Percentiles rank a stretch among this genome's conserved stretches.
phyloP scores from a whole-genome alignment of 2,888 invertebrate species.

The Clanis bilineata region DNA sequence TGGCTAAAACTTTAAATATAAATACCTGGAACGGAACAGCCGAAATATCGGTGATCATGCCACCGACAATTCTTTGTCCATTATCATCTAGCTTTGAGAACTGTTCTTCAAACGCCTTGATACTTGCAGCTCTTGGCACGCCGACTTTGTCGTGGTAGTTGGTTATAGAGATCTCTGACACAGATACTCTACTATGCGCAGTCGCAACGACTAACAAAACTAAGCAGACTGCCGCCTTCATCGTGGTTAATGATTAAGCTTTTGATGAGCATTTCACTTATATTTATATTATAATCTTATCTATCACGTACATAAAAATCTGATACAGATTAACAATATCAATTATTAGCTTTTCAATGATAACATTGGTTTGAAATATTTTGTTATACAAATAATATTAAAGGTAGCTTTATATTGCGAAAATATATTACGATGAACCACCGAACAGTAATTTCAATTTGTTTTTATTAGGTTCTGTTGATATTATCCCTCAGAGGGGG shows the following conservation, averaged over 20 bases:
- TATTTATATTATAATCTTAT: background rate
- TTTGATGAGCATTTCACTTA: background rate
- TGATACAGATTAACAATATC: background rate
- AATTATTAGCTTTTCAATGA: background rate
- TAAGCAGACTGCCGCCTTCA: conserved; percentile 21
- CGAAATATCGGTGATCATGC: conserved; percentile 34
- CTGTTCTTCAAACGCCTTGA: conserved; percentile 19
- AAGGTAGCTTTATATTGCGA: no score
- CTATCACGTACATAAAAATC: background rate
- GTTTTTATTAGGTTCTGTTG: no score
- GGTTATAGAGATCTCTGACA: conserved; percentile 27
- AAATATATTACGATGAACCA: no score
- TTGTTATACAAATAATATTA: no score
- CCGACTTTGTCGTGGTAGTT: conserved; percentile 40
- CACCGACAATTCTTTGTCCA: conserved; percentile 39
- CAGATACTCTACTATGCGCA: conserved; percentile 10
- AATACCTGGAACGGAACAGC: conserved; percentile 47
- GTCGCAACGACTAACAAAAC: conserved; percentile 18
- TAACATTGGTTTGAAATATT: background rate
- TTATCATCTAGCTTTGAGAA: conserved; percentile 3
- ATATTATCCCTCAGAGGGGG: no score
- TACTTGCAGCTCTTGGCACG: conserved; percentile 30
- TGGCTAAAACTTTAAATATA: no score
- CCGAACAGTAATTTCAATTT: no score
- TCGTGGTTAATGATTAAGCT: conserved; percentile 16